These are phyloP conservation scores for Hassar affinis DNA, from an alignment of 2,113 vertebrate genomes.

Conservation along the genomic window DNA sequence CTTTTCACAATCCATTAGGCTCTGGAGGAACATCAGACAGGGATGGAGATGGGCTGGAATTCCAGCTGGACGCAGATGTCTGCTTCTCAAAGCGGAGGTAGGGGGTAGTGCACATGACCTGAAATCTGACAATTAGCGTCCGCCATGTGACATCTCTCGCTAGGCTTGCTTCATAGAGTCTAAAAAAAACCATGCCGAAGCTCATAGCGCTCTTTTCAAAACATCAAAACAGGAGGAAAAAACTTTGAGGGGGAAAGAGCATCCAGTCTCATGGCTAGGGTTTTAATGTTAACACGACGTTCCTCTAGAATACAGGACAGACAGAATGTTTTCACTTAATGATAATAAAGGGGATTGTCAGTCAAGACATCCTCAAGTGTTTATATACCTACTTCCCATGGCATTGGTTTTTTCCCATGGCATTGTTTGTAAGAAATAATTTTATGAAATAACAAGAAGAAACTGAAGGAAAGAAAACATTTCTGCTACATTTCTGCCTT, in stretches of 20 bases:
- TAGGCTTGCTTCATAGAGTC: constrained; percentile 60
- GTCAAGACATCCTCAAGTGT: not conserved
- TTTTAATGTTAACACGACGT: not conserved
- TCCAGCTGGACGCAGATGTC: constrained; percentile 87
- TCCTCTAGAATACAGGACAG: not conserved
- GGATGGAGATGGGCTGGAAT: constrained; percentile 82
- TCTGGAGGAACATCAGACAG: constrained; percentile 89
- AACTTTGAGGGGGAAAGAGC: no score
- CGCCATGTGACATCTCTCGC: constrained; percentile 80
- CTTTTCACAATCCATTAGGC: constrained; percentile 89
- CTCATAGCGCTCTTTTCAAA: not conserved
- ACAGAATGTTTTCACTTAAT: not conserved
- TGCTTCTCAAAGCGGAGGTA: constrained; percentile 82
- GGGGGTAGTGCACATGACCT: constrained; percentile 68
- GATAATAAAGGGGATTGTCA: not conserved
- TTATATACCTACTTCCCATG: not conserved
- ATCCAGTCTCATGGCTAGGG: not conserved
- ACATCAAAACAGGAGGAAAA: not conserved
- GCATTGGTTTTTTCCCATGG: not conserved
- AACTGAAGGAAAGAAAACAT: no score
- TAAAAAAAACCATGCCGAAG: constrained; percentile 1
- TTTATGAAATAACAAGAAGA: not conserved
- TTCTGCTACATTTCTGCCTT: no score
- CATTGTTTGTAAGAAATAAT: no score
- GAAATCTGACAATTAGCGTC: constrained; percentile 89